phyloP scores from a whole-genome alignment of 2,888 invertebrate species.

The Lasioglossum figueresi region DNA sequence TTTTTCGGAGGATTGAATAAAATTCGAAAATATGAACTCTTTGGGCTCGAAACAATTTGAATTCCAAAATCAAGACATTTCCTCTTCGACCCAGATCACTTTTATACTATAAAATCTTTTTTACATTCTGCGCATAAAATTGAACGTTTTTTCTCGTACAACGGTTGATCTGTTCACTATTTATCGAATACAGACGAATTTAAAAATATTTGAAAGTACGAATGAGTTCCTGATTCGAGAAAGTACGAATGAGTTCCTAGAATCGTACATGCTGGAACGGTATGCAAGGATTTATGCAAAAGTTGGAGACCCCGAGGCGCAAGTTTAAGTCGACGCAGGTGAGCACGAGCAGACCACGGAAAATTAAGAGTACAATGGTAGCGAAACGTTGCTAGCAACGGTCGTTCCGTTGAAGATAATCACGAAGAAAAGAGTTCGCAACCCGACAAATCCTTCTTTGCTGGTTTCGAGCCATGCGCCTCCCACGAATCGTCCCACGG shows the following conservation, averaged over 20 bases:
- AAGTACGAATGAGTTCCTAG: not conserved
- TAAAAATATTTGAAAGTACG: no score
- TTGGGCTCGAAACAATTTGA: no score
- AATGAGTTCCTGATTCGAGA: not conserved
- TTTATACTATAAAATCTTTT: no score
- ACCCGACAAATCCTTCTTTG: constrained; percentile 31
- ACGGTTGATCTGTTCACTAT: no score
- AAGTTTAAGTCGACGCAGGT: not conserved
- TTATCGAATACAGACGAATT: no score
- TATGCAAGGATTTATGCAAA: not conserved
- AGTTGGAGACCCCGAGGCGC: not conserved
- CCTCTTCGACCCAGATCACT: no score
- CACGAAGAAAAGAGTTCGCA: constrained; percentile 19
- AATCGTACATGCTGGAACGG: not conserved
- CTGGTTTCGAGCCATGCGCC: constrained; percentile 27
- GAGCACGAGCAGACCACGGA: not conserved
- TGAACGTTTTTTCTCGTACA: no score
- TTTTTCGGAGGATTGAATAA: not conserved
- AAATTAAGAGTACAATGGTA: not conserved
- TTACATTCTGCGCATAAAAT: no score
- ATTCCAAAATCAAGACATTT: no score
- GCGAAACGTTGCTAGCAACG: not conserved
- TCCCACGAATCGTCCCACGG: constrained; percentile 71
- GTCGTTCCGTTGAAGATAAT: not conserved
- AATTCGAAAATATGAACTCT: not conserved